These are phyloP conservation scores for Anthrax anthrax DNA, from an alignment of 2,888 invertebrate species.

Conservation along the genomic window DNA sequence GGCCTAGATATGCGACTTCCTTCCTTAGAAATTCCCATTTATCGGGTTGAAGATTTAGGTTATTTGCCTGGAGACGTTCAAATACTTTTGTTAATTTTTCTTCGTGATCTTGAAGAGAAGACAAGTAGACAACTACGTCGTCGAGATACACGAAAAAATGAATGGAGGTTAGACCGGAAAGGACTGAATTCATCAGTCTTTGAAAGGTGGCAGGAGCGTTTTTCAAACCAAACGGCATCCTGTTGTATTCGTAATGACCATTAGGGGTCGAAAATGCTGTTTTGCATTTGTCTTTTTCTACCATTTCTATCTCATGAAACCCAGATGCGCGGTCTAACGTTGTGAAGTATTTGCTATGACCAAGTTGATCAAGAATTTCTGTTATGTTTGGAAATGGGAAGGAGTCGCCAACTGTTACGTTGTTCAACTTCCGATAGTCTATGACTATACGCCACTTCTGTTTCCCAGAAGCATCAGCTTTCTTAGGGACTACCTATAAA, in stretches of 20 bases:
- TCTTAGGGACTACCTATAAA: not conserved
- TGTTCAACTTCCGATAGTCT: not conserved
- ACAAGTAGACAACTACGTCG: constrained; percentile 1
- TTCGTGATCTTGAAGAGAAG: constrained; percentile 2
- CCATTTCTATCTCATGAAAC: no score
- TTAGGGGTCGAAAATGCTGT: constrained; percentile 6
- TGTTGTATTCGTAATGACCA: constrained; percentile 5
- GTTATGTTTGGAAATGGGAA: constrained; percentile 1
- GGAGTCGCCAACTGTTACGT: not conserved
- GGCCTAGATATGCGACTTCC: constrained; percentile 3
- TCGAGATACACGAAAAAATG: constrained; percentile 2
- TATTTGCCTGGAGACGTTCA: not conserved
- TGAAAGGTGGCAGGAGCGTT: not conserved
- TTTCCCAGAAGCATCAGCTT: not conserved
- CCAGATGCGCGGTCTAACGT: no score
- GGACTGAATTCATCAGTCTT: not conserved
- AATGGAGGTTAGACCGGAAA: constrained; percentile 1
- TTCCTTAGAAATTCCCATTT: constrained; percentile 3
- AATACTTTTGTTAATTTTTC: constrained; percentile 1
- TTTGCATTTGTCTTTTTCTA: constrained; percentile 2
- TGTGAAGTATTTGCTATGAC: not conserved
- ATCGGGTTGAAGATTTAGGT: constrained; percentile 3
- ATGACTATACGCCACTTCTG: not conserved
- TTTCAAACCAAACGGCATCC: constrained; percentile 5
- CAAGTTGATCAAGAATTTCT: not conserved